Percentiles rank a stretch among this genome's conserved stretches.
Evolutionary conservation across 1,140 invertebrate species (phyloP).

Genomic region (Psix sp.): DNA sequence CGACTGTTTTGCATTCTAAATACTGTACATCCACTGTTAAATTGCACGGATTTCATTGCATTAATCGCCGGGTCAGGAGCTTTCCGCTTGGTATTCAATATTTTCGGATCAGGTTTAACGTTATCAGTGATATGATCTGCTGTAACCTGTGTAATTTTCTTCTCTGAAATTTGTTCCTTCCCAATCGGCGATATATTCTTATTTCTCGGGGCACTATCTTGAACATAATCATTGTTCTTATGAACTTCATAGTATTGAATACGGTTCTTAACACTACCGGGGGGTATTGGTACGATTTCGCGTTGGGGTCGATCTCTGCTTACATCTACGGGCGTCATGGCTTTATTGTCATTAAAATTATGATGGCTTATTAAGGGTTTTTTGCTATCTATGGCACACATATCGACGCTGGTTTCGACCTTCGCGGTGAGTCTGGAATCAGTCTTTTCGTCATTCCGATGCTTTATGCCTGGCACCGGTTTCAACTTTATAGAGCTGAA

Average conservation of each 20-base stretch:
- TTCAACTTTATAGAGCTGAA: slow-evolving; percentile 71
- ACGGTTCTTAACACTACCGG: slow-evolving; percentile 73
- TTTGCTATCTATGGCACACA: slow-evolving; percentile 71
- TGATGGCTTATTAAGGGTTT: slow-evolving; percentile 58
- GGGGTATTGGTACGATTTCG: slow-evolving; percentile 67
- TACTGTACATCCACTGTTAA: slow-evolving; percentile 64
- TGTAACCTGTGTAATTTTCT: too few species aligned
- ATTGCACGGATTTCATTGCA: slow-evolving; percentile 68
- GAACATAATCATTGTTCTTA: slow-evolving; percentile 43
- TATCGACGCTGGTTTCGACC: slow-evolving; percentile 57
- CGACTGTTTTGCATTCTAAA: slow-evolving; percentile 31
- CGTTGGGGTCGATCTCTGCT: slow-evolving; percentile 68
- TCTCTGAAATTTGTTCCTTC: too few species aligned
- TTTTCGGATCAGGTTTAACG: slow-evolving; percentile 6
- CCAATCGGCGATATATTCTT: too few species aligned
- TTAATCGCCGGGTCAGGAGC: slow-evolving; percentile 40
- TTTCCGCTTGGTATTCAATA: slow-evolving; percentile 56
- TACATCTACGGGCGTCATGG: slow-evolving; percentile 70
- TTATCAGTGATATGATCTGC: not conserved
- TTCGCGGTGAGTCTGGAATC: slow-evolving; percentile 51
- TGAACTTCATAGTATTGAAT: slow-evolving; percentile 73
- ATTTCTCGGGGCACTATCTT: slow-evolving; percentile 29
- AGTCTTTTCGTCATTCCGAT: slow-evolving; percentile 66
- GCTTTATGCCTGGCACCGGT: slow-evolving; percentile 42
- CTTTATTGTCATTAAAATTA: slow-evolving; percentile 74